Base-by-base conservation (phyloP, 2,888 invertebrate species). In the Gandaritis pyraliata region DNA sequence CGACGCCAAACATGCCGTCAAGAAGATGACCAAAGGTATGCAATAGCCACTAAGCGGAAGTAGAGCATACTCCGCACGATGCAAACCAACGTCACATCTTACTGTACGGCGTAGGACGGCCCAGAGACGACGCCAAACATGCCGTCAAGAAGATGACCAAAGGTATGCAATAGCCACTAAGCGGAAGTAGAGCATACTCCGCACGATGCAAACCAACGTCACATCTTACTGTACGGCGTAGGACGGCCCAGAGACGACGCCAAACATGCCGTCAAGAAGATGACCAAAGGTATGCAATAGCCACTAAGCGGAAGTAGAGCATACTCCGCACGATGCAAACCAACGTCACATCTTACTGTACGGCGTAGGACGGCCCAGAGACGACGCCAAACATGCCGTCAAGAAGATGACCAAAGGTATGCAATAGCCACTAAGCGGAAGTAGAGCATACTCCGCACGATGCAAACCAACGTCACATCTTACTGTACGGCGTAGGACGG, bases 341-440 rank as follows among this genome's bases (percentile, higher is more conserved):
- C 99, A 99, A 86, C 93, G 99, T 0, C 97, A 98, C 77, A 97
- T 99, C 23, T 90, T 99, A 49, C 92, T 99, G 43, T 99, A 98
- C 80, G 99, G 99, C 8, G 98, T 99, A 0, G 98, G 98, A 0
- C 94, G 97, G 65, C 96, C 97, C n/a, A 93, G 99, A 23, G 99
- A 99, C 75, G 98, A 98, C 73, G 98, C 98, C 0, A 94, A 97
- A 65, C 97, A 98, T 77, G 95, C 95, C 1, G 96, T 98, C 7
- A 98, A 98, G 85, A 98, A 98, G 85, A 97, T 98, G 94, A 97
- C 97, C n/a, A 98, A 98, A n/a, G n/a, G n/a, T n/a, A n/a, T n/a
- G n/a, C n/a, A n/a, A n/a, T n/a, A n/a, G n/a, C n/a, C n/a, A n/a
- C n/a, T n/a, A n/a, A n/a, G n/a, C n/a, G n/a, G n/a, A n/a, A n/a